Percentiles rank a stretch among this genome's conserved stretches.
Conservation (phyloP, 2,888 invertebrate genomes). For the Rotaria macrura region DNA sequence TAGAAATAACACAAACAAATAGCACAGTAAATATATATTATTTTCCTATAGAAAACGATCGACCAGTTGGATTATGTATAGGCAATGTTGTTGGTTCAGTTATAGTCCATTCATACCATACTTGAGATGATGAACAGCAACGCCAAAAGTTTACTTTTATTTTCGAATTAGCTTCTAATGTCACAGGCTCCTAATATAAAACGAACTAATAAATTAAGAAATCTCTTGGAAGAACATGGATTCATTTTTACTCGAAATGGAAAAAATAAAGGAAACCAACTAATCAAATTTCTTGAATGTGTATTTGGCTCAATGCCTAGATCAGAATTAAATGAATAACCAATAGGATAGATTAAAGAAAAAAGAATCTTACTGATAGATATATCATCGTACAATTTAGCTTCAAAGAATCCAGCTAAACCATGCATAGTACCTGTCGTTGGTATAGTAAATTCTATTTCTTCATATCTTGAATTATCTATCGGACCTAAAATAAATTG, state of each 20-base stretch:
- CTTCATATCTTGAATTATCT: slow-evolving; percentile 66
- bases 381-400: slow-evolving; percentile 70
- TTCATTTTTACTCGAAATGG: slow-evolving; percentile 17
- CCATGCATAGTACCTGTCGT: slow-evolving; percentile 77
- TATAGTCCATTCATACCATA: slow-evolving; percentile 33
- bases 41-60: slow-evolving; percentile 33
- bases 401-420: slow-evolving; percentile 88
- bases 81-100: slow-evolving; percentile 21
- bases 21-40: not conserved
- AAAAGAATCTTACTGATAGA: slow-evolving; percentile 66
- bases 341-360: slow-evolving; percentile 19
- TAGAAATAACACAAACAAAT: not conserved
- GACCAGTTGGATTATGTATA: slow-evolving; percentile 33
- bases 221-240: not conserved
- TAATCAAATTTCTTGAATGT: slow-evolving; percentile 28
- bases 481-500: slow-evolving; percentile 37
- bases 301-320: slow-evolving; percentile 28
- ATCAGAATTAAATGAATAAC: not conserved
- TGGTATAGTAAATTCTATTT: slow-evolving; percentile 60
- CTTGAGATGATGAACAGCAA: slow-evolving; percentile 29
- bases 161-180: slow-evolving; percentile 12
- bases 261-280: slow-evolving; percentile 34
- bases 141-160: slow-evolving; percentile 31
- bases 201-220: not conserved
- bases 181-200: slow-evolving; percentile 16